Evolutionary conservation across 1,140 invertebrate species (phyloP).

Genomic region (Halictus rubicundus): DNA sequence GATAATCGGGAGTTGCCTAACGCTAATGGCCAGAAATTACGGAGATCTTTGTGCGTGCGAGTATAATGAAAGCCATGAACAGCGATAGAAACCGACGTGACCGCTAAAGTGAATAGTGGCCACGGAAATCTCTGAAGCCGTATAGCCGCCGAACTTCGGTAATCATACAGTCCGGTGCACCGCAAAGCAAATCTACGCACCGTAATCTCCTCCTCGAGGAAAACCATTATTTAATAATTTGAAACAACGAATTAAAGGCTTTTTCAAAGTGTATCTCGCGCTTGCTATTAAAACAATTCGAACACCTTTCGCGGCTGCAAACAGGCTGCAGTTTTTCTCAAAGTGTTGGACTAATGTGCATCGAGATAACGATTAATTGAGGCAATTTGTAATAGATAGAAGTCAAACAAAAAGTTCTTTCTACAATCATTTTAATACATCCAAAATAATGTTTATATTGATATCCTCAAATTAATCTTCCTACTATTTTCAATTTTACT

Average conservation of each 20-base stretch:
- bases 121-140: conserved; percentile 74
- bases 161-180: conserved; percentile 78
- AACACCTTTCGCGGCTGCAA: neutral
- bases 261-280: conserved; percentile 32
- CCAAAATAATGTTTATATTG: no score
- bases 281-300: conserved; percentile 17
- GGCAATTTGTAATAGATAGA: no score
- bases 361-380: no score
- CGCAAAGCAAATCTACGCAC: conserved; percentile 73
- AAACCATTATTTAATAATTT: conserved; percentile 71
- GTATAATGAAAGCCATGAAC: conserved; percentile 47
- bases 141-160: conserved; percentile 75
- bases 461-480: no score
- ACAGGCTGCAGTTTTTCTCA: no score
- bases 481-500: no score
- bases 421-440: no score
- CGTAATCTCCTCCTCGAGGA: conserved; percentile 62
- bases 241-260: conserved; percentile 50
- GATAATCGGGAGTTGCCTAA: neutral
- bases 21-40: conserved; percentile 7
- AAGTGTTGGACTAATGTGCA: no score
- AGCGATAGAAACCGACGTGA: conserved; percentile 20
- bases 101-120: conserved; percentile 56
- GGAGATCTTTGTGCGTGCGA: conserved; percentile 48
- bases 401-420: no score